phyloP scores from a whole-genome alignment of 2,888 invertebrate genomes.

The Metallyticus violacea region DNA sequence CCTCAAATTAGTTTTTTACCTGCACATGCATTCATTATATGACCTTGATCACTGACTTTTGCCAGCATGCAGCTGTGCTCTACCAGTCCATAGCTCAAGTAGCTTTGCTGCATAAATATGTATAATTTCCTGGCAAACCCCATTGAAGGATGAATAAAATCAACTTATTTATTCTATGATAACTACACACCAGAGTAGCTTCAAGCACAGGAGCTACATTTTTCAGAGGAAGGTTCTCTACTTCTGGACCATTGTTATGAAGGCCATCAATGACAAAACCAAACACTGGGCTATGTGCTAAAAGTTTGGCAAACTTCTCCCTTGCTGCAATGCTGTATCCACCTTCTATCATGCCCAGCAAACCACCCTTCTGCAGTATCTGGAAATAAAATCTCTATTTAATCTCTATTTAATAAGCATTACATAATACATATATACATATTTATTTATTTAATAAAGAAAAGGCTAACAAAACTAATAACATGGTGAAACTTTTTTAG shows the following conservation, averaged over 20 bases:
- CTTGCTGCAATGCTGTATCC: constrained; percentile 58
- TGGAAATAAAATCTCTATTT: constrained; percentile 36
- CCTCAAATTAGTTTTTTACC: constrained; percentile 20
- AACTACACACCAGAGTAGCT: constrained; percentile 50
- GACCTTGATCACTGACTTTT: too few species aligned
- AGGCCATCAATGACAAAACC: constrained; percentile 84
- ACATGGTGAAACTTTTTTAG: too few species aligned
- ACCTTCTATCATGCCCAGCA: constrained; percentile 73
- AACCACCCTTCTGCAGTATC: constrained; percentile 50
- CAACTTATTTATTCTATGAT: constrained; percentile 19
- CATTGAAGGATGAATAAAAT: constrained; percentile 23
- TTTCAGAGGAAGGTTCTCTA: constrained; percentile 52
- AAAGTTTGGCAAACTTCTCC: constrained; percentile 59
- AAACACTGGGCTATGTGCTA: constrained; percentile 55
- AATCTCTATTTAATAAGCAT: too few species aligned
- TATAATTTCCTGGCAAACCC: too few species aligned
- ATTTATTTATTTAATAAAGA: too few species aligned
- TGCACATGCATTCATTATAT: too few species aligned
- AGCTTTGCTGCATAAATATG: too few species aligned
- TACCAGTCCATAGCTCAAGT: too few species aligned
- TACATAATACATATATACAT: too few species aligned
- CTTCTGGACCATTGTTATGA: constrained; percentile 66
- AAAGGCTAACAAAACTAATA: too few species aligned
- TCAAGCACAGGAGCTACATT: constrained; percentile 60
- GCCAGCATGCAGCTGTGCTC: too few species aligned